A percentile compares a stretch with the other conserved stretches of the same genome.
Conservation (phyloP, 2,888 invertebrate genomes). For the Adelphocoris suturalis region DNA sequence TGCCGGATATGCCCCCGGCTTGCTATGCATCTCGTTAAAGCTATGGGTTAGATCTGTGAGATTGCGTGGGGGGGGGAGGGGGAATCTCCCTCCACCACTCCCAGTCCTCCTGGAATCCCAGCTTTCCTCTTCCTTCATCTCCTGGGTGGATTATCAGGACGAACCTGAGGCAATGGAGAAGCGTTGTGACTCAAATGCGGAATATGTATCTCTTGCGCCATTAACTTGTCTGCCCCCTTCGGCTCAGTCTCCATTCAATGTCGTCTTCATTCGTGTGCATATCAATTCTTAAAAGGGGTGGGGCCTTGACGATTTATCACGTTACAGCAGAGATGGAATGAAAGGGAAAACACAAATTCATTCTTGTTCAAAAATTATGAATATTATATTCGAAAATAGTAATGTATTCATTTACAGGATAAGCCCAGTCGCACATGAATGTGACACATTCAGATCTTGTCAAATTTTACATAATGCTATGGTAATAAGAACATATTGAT, state of each 20-base stretch:
- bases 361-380: neutral
- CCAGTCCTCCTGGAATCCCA: neutral
- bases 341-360: neutral
- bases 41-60: conserved; percentile 51
- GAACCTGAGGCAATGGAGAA: conserved; percentile 38
- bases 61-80: conserved; percentile 47
- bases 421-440: too few species aligned
- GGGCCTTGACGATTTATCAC: conserved; percentile 9
- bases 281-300: neutral
- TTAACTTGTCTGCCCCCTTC: conserved; percentile 45
- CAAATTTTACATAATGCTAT: too few species aligned
- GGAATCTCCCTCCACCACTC: conserved; percentile 13
- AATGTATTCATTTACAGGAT: too few species aligned
- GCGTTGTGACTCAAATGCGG: conserved; percentile 5
- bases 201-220: conserved; percentile 59
- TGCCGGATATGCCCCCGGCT: conserved; percentile 52
- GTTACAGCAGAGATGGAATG: neutral
- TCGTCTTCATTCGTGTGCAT: conserved; percentile 51
- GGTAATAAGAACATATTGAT: too few species aligned
- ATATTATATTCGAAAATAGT: too few species aligned
- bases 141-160: conserved; percentile 31
- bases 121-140: conserved; percentile 23
- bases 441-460: too few species aligned
- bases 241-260: conserved; percentile 15
- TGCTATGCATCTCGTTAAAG: conserved; percentile 65